Percentiles rank a stretch among this genome's conserved stretches.
phyloP scores from a whole-genome alignment of 2,113 vertebrate genomes.

The Pithys albifrons region DNA sequence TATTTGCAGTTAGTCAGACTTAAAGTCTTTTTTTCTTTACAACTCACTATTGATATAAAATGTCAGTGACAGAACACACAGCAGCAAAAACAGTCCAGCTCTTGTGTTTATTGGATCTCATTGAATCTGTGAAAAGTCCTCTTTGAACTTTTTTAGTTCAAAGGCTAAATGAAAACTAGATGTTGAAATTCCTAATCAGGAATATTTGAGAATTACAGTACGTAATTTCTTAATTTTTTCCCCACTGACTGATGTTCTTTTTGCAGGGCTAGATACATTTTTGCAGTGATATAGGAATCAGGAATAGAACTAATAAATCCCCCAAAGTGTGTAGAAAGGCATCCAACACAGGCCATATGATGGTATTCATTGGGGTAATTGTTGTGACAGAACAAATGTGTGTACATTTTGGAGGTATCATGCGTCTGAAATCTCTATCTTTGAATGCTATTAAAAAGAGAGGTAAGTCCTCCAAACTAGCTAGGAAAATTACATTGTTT shows the following conservation, averaged over 20 bases:
- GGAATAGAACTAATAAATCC: background rate
- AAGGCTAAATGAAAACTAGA: conserved; percentile 27
- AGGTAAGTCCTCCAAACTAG: background rate
- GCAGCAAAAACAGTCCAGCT: conserved; percentile 72
- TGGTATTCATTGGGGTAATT: background rate
- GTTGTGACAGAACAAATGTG: background rate
- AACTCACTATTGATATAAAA: conserved; percentile 8
- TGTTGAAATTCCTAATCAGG: background rate
- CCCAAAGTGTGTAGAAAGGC: background rate
- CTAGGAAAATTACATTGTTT: background rate
- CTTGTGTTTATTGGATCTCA: conserved; percentile 70
- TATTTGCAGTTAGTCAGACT: conserved; percentile 37
- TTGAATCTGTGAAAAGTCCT: conserved; percentile 6
- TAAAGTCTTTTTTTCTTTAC: conserved; percentile 14
- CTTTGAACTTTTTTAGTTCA: conserved; percentile 14
- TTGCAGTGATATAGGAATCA: background rate
- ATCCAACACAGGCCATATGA: background rate
- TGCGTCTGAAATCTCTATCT: background rate
- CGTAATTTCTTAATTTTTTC: background rate
- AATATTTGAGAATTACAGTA: background rate
- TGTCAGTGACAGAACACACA: conserved; percentile 45
- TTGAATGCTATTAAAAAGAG: background rate
- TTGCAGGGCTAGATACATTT: background rate
- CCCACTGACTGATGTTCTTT: background rate
- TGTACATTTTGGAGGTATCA: background rate